Base-by-base conservation (phyloP, 2,797 vertebrate species). In the Rhyacichthys aspro region DNA sequence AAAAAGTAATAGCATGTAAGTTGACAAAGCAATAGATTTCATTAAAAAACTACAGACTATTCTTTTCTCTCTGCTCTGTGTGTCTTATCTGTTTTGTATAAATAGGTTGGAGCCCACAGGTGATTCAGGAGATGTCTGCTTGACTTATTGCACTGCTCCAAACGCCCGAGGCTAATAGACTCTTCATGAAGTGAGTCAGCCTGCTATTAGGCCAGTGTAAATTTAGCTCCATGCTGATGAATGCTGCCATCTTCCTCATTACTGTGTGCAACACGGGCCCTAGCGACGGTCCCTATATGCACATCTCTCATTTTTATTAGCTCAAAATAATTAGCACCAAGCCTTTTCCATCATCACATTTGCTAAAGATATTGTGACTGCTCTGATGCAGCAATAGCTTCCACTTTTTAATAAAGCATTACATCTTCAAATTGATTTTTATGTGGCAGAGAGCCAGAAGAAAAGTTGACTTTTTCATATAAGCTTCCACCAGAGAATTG, bases 81-180 rank as follows among this genome's bases (percentile, higher is more conserved):
- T 28, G 23, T 28, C 23, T 28, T 28, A 28, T 28, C 23, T 53
- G 62, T 77, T 85, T 80, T 72, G 72, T 50, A 58, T 61, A 83
- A 83, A 83, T 72, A 71, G 67, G 77, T 75, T 76, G 75, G 72
- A 76, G 78, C 62, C 81, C 77, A 68, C 72, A 70, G 72, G 68
- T 79, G 81, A 76, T 67, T 67, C 55, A 72, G 54, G 28, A 59
- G 70, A 67, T 68, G 78, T 81, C 84, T 73, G 9, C 63, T 72
- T 85, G 80, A 82, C 67, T 79, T 74, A 88, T 74, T 67, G 60
- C 78, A 41, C 52, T 56, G 52, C 71, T 66, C 78, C 65, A 71
- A 69, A 76, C 8, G 83, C 83, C 72, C 44, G 48, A 55, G 67
- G 81, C 79, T 57, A 73, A 79, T 56, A 54, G 49, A 56, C 67